These are phyloP conservation scores for Melolontha melolontha DNA, from an alignment of 2,888 invertebrate species.

Conservation along the genomic window DNA sequence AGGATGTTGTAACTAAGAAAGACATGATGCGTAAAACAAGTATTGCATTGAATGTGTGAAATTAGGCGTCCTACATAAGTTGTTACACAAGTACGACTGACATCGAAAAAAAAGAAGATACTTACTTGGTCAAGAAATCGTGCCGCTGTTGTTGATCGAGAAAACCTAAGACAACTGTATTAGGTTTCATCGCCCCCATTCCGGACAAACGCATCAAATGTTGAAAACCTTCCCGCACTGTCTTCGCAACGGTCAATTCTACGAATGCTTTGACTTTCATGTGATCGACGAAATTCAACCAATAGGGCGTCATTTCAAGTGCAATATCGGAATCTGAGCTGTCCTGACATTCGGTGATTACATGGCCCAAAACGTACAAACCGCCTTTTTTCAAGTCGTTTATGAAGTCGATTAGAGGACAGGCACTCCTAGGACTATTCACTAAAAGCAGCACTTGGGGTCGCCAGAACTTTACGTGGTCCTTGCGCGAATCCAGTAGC, in stretches of 20 bases:
- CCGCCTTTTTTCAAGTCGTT: conserved; percentile 98
- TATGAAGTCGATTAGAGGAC: conserved; percentile 95
- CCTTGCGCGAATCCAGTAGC: conserved; percentile 93
- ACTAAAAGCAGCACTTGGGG: conserved; percentile 96
- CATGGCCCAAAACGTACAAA: conserved; percentile 89
- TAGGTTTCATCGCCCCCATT: conserved; percentile 99
- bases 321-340: conserved; percentile 75
- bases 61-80: too few species aligned
- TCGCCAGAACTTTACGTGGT: conserved; percentile 99
- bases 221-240: conserved; percentile 90
- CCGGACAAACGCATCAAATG: conserved; percentile 93
- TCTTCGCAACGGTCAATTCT: conserved; percentile 88
- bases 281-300: conserved; percentile 95
- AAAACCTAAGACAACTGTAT: conserved; percentile 96
- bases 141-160: conserved; percentile 80
- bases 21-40: too few species aligned
- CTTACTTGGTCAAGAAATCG: conserved; percentile 84
- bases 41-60: too few species aligned
- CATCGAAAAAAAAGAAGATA: conserved; percentile 39
- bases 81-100: too few species aligned
- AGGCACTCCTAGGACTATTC: conserved; percentile 88
- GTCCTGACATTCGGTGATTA: conserved; percentile 74
- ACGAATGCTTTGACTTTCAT: conserved; percentile 97
- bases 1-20: too few species aligned
- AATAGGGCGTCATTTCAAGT: conserved; percentile 83